A percentile compares a stretch with the other conserved stretches of the same genome.
Conservation (phyloP, 2,888 invertebrate genomes). For the Norana najaformis region DNA sequence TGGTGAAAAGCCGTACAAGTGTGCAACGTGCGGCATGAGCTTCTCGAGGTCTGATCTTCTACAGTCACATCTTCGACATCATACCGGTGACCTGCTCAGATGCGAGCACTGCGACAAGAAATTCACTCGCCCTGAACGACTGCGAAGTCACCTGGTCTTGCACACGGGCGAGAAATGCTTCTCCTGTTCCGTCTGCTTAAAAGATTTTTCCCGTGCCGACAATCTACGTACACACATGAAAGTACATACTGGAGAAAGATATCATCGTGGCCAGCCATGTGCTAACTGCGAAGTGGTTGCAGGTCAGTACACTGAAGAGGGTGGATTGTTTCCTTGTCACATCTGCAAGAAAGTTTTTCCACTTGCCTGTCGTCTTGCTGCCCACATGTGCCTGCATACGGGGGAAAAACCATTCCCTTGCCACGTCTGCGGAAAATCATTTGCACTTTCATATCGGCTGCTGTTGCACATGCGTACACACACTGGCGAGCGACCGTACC, state of each 20-base stretch:
- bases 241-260: constrained; percentile 22
- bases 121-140: constrained; percentile 16
- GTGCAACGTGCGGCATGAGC: neutral
- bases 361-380: constrained; percentile 7
- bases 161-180: constrained; percentile 2
- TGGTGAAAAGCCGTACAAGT: constrained; percentile 22
- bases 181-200: neutral
- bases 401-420: constrained; percentile 17
- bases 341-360: constrained; percentile 10
- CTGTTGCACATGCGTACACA: constrained; percentile 60
- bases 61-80: constrained; percentile 8
- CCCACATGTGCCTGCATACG: constrained; percentile 19
- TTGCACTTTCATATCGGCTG: constrained; percentile 58
- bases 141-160: constrained; percentile 2
- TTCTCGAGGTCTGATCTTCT: constrained; percentile 19
- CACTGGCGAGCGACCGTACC: constrained; percentile 59
- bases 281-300: neutral
- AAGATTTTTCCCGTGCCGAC: neutral
- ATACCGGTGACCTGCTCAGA: neutral
- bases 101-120: constrained; percentile 19
- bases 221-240: constrained; percentile 18
- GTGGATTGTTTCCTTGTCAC: constrained; percentile 15
- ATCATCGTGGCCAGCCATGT: constrained; percentile 15
- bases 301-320: constrained; percentile 17
- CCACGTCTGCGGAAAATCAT: constrained; percentile 52